Conservation (phyloP, 2,888 invertebrate genomes). For the Dilophus febrilis region DNA sequence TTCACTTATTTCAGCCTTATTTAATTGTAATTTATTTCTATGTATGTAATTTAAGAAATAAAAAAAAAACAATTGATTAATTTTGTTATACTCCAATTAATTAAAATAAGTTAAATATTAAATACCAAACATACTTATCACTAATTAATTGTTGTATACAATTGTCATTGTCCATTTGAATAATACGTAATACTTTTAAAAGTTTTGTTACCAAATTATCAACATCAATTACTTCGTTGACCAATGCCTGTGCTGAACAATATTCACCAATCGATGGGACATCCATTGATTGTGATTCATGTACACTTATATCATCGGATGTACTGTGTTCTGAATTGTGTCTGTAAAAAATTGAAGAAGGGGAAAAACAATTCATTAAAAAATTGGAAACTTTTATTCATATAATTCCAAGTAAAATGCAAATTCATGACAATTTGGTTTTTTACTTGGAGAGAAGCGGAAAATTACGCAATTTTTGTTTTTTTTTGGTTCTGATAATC, state of each 20-base stretch:
- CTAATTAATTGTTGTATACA: constrained; percentile 46
- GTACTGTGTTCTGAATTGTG: constrained; percentile 19
- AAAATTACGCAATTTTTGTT: no score
- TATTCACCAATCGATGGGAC: constrained; percentile 32
- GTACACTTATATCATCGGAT: constrained; percentile 27
- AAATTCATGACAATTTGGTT: no score
- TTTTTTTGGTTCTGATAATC: no score
- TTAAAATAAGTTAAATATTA: background rate
- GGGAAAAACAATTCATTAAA: no score
- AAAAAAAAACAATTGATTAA: background rate
- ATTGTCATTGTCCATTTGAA: constrained; percentile 51
- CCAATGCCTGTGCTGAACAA: constrained; percentile 39
- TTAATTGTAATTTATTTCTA: constrained; percentile 29
- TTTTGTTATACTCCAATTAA: no score
- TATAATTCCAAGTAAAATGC: no score
- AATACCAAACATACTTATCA: constrained; percentile 41
- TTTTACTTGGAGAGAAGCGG: no score
- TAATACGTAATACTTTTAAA: constrained; percentile 52
- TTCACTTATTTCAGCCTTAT: constrained; percentile 30
- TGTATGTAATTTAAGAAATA: background rate
- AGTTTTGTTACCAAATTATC: constrained; percentile 59
- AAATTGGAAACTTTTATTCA: no score
- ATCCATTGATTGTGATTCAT: constrained; percentile 33
- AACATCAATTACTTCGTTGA: constrained; percentile 57
- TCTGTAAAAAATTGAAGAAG: no score